Conservation (phyloP, 2,888 invertebrate genomes). For the Agrochola lychnidis region DNA sequence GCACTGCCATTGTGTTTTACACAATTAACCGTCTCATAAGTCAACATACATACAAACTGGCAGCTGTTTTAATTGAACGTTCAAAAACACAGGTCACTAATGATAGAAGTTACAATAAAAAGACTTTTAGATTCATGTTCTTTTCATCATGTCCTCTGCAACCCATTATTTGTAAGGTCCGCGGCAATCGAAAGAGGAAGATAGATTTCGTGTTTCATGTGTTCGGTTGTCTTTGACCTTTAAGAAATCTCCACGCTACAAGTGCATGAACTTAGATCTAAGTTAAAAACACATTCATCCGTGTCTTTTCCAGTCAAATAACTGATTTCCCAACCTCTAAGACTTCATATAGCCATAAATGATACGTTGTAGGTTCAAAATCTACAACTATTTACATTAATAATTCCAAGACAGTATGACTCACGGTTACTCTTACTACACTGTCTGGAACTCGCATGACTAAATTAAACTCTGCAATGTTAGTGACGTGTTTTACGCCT, state of each 20-base stretch:
- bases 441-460: constrained; percentile 34
- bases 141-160: not conserved
- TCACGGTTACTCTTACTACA: constrained; percentile 44
- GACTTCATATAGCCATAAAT: not conserved
- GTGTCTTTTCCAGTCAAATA: not conserved
- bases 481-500: constrained; percentile 57
- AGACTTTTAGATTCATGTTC: too few species aligned
- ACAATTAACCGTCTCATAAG: not conserved
- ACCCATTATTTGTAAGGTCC: not conserved
- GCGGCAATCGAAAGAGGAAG: not conserved
- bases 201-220: not conserved
- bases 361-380: not conserved
- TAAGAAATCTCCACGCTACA: not conserved
- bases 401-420: constrained; percentile 37
- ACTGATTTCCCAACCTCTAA: not conserved
- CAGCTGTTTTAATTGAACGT: not conserved
- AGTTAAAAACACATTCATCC: not conserved
- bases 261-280: not conserved
- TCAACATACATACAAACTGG: not conserved
- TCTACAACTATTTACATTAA: not conserved
- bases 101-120: not conserved
- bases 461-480: constrained; percentile 50
- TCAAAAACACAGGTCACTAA: not conserved
- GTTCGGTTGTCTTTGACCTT: not conserved
- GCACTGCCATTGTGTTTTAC: not conserved